These are phyloP conservation scores for Gadus chalcogrammus DNA, from an alignment of 2,113 vertebrate genomes.

Conservation along the genomic window DNA sequence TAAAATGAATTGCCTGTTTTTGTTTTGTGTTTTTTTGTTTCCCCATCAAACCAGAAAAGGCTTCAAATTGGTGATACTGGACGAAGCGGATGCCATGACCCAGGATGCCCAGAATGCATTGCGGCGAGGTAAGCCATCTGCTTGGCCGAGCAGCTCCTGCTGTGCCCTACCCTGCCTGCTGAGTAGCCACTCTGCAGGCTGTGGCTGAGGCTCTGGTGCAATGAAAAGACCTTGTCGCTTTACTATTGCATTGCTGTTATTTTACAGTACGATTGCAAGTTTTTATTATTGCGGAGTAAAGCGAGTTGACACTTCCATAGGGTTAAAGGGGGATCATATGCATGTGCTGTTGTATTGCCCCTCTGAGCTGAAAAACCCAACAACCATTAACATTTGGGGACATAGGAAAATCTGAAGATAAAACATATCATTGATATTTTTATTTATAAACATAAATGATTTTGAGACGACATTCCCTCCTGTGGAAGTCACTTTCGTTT, in stretches of 20 bases:
- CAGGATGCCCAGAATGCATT: conserved; percentile 97
- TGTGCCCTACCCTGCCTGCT: conserved; percentile 59
- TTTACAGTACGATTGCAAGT: background rate
- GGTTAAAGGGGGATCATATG: no score
- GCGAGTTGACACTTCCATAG: no score
- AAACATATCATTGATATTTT: no score
- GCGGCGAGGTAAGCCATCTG: conserved; percentile 88
- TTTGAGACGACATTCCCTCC: no score
- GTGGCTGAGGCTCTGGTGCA: conserved; percentile 19
- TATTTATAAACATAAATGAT: no score
- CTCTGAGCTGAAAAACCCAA: no score
- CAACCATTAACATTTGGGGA: no score
- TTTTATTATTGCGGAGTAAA: no score
- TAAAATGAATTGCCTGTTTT: background rate
- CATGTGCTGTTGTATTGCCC: no score
- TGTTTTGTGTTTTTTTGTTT: background rate
- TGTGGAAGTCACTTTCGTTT: no score
- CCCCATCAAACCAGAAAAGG: conserved; percentile 78
- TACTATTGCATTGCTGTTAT: background rate
- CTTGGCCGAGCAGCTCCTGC: conserved; percentile 49
- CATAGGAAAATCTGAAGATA: no score
- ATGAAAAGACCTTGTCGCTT: conserved; percentile 12
- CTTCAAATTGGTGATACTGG: conserved; percentile 96
- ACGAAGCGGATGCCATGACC: conserved; percentile 98
- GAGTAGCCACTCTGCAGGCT: conserved; percentile 38